Evolutionary conservation across 2,113 vertebrate genomes (phyloP), one percentile per base, ranked within the genome.

Genomic region (Daubentonia madagascariensis): DNA sequence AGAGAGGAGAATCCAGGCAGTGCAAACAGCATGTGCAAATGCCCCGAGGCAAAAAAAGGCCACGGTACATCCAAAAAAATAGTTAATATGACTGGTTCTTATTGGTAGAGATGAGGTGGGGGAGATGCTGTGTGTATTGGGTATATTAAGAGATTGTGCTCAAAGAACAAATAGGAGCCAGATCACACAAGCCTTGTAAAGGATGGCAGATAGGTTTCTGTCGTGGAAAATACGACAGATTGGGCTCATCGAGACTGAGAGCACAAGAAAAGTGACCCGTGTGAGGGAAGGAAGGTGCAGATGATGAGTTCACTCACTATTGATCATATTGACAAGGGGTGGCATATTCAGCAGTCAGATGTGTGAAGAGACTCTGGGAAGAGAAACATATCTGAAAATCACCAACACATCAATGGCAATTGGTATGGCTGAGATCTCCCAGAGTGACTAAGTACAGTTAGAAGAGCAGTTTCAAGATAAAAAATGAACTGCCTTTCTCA

Each of bases 331-430:
- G 67, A 68, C 48, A 7, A 3, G 4, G 14, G 16, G 76, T 68
- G 5, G 12, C 35, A 65, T 0, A 17, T 23, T 1, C 30, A 37
- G 61, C 6, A 57, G 17, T 23, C 22, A 8, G 18, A 45, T 37
- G 4, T 11, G 25, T 10, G 12, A 43, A 23, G 61, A 85, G 32
- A 79, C 45, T 73, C 45, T 18, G 45, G 48, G 30, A 20, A 54
- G 30, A 92, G 57, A 92, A 50, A 9, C 9, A 3, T 23, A 16
- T 32, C 32, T 37, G 43, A 40, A 65, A 40, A 30, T 78, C 30
- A 7, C 16, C 25, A 32, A 48, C 7, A 50, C 8, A 2, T 8
- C n/a, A n/a, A n/a, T 16, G 12, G n/a, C 17, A 16, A 5, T 4
- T n/a, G 54, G 18, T 28, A 23, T 8, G 40, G 37, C 37, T 57